phyloP scores from a whole-genome alignment of 2,888 invertebrate species.

The Pristionchus exspectatus region DNA sequence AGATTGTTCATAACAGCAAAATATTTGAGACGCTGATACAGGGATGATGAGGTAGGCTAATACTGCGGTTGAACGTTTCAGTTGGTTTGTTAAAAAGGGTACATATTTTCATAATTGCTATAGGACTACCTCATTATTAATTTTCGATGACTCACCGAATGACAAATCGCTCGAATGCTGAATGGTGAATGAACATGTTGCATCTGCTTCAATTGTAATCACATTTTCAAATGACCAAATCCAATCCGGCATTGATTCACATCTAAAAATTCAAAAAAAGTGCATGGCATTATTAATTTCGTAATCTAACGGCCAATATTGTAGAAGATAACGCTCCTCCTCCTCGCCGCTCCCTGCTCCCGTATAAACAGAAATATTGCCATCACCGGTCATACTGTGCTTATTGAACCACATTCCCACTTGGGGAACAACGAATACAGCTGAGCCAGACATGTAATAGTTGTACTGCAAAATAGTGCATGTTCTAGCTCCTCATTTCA shows the following conservation, averaged over 20 bases:
- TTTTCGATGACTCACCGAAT: background rate
- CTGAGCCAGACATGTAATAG: background rate
- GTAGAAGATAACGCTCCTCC: background rate
- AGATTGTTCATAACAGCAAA: too few relatives aligned
- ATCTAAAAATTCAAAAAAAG: background rate
- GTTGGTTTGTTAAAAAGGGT: too few relatives aligned
- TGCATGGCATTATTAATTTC: background rate
- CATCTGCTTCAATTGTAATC: background rate
- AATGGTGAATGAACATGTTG: background rate
- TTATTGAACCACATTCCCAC: constrained; percentile 2
- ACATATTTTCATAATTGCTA: too few relatives aligned
- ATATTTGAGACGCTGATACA: too few relatives aligned
- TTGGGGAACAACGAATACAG: background rate
- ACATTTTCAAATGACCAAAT: background rate
- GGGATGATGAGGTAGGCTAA: too few relatives aligned
- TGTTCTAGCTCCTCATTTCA: too few relatives aligned
- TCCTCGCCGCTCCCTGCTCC: background rate
- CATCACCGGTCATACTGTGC: background rate
- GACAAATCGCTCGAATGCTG: background rate
- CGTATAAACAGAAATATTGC: background rate
- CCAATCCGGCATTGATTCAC: background rate
- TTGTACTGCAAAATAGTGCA: background rate
- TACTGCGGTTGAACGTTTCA: too few relatives aligned
- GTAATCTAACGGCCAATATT: background rate
- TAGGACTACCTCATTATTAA: too few relatives aligned